A percentile compares a stretch with the other conserved stretches of the same genome.
phyloP scores from a whole-genome alignment of 2,113 vertebrate genomes.

The Caloenas nicobarica region DNA sequence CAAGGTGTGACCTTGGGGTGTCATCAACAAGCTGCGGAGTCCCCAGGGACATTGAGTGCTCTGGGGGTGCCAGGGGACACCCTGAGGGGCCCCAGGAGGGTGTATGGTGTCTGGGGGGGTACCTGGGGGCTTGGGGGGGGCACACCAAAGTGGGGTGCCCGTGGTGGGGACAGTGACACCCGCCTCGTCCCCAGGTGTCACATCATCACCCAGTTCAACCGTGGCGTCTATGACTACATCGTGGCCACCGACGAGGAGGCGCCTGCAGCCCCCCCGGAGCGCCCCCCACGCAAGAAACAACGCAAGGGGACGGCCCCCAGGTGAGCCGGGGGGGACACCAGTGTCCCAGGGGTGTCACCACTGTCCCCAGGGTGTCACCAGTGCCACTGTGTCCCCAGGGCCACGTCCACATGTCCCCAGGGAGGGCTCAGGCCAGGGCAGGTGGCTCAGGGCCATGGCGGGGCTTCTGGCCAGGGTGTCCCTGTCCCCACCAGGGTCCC shows the following conservation, averaged over 20 bases:
- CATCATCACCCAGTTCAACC: constrained; percentile 93
- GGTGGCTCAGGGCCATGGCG: neutral
- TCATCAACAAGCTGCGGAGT: too few species aligned
- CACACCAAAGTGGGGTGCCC: too few species aligned
- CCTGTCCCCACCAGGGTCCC: too few species aligned
- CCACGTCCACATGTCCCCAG: too few species aligned
- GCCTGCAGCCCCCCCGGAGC: constrained; percentile 45
- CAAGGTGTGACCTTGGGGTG: too few species aligned
- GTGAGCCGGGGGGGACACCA: neutral
- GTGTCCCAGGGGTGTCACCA: too few species aligned
- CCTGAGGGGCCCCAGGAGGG: too few species aligned
- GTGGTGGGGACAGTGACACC: fast-evolving
- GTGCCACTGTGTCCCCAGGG: too few species aligned
- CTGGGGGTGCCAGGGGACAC: neutral
- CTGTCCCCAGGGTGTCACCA: neutral
- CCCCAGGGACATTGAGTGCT: too few species aligned
- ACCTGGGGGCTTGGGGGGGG: too few species aligned
- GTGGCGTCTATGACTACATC: constrained; percentile 89
- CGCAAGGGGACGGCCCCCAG: neutral
- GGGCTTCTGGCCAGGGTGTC: neutral
- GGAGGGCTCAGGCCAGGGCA: too few species aligned
- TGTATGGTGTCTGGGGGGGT: too few species aligned
- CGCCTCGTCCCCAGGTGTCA: constrained; percentile 78
- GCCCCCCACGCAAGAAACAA: constrained; percentile 49
- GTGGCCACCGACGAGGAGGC: constrained; percentile 89